Base-by-base conservation (phyloP, 2,113 vertebrate species). In the Myodes glareolus region DNA sequence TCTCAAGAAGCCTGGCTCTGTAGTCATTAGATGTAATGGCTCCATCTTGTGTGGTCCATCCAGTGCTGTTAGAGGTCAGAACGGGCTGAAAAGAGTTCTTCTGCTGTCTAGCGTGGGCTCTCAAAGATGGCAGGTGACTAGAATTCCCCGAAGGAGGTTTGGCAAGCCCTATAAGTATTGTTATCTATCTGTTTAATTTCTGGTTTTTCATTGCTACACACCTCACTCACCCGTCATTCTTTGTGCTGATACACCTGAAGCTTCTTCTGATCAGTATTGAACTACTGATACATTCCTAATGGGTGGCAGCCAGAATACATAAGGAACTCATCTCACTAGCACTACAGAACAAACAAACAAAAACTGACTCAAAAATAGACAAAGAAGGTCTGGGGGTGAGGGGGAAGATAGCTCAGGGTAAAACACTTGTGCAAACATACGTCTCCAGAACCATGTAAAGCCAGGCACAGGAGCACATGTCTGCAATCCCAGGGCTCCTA, bases 21-120 rank as follows among this genome's bases (percentile, higher is more conserved):
- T 5, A 0, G 61, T 29, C 13, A 31, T 63, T 17, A 2, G 0
- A 31, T 82, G 7, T 19, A 10, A 4, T 31, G 25, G 27, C 58
- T 84, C n/a, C 27, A 45, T n/a, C 65, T 33, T 61, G 9, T 23
- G 58, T 7, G 27, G 29, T 67, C 29, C 36, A 50, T 25, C 70
- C 33, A 10, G 42, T 11, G 25, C 25, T 89, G 45, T 29, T 0
- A 29, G 0, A 89, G 25, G 23, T 65, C 86, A 50, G 73, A 84
- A 33, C 31, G 23, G 58, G 31, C 14, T 16, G 6, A 76, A 21
- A 29, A 7, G 19, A 72, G 23, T 31, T 85, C 7, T 1, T 13
- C 1, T 11, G 10, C 45, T 9, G 0, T 2, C 16, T 82, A 17
- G 6, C 6, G 21, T 14, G 65, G 2, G 10, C 33, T 36, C 63